Conservation (phyloP, 2,797 vertebrate species). For the Chloroceryle inda region DNA sequence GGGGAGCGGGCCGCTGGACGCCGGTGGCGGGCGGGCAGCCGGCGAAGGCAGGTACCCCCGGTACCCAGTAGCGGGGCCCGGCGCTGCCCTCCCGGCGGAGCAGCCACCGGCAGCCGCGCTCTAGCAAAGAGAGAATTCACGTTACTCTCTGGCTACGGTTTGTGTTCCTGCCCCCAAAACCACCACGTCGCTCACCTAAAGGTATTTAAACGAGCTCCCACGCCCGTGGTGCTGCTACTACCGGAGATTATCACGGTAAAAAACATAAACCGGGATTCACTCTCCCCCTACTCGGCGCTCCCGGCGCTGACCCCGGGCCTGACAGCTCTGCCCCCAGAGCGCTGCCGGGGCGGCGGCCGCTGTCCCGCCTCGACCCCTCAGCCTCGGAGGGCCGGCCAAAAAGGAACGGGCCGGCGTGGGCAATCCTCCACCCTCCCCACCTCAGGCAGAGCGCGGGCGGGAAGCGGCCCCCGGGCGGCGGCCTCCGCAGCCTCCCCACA, state of each 20-base stretch:
- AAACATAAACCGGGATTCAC: neutral
- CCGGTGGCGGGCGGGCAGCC: neutral
- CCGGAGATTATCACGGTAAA: neutral
- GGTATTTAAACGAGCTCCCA: neutral
- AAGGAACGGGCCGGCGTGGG: neutral
- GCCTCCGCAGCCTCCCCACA: neutral
- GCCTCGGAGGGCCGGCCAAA: too few relatives aligned
- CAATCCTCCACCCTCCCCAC: too few relatives aligned
- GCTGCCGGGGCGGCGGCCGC: neutral
- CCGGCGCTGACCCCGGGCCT: neutral
- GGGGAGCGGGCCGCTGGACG: neutral
- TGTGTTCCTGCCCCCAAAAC: neutral
- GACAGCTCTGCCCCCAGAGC: too few relatives aligned
- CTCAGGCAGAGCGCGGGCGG: too few relatives aligned
- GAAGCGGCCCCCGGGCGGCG: neutral
- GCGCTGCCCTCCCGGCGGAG: neutral
- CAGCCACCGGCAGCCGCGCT: neutral
- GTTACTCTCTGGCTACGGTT: too few relatives aligned
- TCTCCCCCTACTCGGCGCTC: too few relatives aligned
- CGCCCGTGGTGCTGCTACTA: neutral
- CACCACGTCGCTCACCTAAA: neutral
- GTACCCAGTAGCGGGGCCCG: neutral
- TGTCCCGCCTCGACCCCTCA: neutral
- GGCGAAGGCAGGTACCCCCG: neutral
- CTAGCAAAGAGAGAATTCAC: accelerated